phyloP scores from a whole-genome alignment of 2,113 vertebrate species.

The Tor tambroides region DNA sequence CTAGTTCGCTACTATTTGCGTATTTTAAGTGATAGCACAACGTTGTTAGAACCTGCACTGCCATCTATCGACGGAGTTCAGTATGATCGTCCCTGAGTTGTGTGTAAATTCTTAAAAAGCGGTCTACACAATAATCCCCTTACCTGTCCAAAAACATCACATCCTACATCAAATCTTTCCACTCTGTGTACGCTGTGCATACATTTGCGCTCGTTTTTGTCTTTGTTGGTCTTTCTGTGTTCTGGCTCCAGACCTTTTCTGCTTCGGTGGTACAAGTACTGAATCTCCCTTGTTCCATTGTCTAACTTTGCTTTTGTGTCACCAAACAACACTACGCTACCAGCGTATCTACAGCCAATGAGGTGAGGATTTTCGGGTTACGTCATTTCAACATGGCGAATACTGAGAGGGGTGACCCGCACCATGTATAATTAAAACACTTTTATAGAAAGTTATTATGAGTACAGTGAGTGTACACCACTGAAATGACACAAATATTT shows the following conservation, averaged over 20 bases:
- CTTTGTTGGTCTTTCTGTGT: not conserved
- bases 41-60: not conserved
- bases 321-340: not conserved
- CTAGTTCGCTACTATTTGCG: not conserved
- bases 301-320: not conserved
- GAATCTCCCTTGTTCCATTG: not conserved
- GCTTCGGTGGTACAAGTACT: not conserved
- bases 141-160: not conserved
- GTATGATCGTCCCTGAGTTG: not conserved
- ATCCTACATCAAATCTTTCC: not conserved
- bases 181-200: not conserved
- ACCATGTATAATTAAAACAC: not conserved
- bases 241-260: too few relatives aligned
- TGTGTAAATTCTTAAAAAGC: not conserved
- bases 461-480: not conserved
- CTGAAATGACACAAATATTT: too few relatives aligned
- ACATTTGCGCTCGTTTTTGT: not conserved
- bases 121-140: too few relatives aligned
- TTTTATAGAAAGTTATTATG: not conserved
- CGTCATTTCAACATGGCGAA: not conserved
- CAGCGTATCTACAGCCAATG: not conserved
- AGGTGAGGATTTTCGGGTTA: not conserved
- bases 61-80: constrained; percentile 3
- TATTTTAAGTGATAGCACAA: not conserved
- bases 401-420: not conserved